A percentile compares a stretch with the other conserved stretches of the same genome.
These are phyloP conservation scores for Sarcophaga variegata DNA, from an alignment of 2,888 invertebrate genomes.

Conservation along the genomic window DNA sequence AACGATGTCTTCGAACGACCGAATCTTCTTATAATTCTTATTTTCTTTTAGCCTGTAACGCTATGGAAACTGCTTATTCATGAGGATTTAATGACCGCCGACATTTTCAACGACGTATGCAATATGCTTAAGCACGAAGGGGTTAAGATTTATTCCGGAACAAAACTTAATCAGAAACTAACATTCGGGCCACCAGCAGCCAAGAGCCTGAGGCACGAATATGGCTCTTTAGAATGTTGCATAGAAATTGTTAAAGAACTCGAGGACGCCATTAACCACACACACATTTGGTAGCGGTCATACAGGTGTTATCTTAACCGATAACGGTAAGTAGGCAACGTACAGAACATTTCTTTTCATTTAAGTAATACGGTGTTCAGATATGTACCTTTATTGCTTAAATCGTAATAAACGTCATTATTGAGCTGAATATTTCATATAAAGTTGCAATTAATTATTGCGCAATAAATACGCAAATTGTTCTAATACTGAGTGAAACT, in stretches of 20 bases:
- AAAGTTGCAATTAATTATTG: too few species aligned
- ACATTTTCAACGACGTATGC: constrained; percentile 93
- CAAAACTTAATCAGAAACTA: constrained; percentile 89
- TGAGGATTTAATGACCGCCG: constrained; percentile 88
- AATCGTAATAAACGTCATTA: too few species aligned
- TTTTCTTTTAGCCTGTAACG: constrained; percentile 91
- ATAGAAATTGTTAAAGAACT: constrained; percentile 95
- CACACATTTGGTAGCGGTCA: constrained; percentile 98
- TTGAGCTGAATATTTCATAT: too few species aligned
- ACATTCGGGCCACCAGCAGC: constrained; percentile 98
- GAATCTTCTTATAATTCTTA: too few species aligned
- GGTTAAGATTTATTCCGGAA: constrained; percentile 95
- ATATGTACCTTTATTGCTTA: too few species aligned
- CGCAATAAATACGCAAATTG: too few species aligned
- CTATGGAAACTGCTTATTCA: constrained; percentile 99
- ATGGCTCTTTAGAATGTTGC: constrained; percentile 82
- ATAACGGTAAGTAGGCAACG: constrained; percentile 86
- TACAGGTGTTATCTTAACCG: constrained; percentile 98
- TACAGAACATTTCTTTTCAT: constrained; percentile 70
- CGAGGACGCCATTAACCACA: constrained; percentile 95
- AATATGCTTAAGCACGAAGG: constrained; percentile 95
- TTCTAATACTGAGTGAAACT: too few species aligned
- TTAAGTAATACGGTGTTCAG: too few species aligned
- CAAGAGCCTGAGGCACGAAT: constrained; percentile 94
- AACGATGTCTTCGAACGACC: too few species aligned